Conservation (phyloP, 2,888 invertebrate species). For the Colostygia pectinataria region DNA sequence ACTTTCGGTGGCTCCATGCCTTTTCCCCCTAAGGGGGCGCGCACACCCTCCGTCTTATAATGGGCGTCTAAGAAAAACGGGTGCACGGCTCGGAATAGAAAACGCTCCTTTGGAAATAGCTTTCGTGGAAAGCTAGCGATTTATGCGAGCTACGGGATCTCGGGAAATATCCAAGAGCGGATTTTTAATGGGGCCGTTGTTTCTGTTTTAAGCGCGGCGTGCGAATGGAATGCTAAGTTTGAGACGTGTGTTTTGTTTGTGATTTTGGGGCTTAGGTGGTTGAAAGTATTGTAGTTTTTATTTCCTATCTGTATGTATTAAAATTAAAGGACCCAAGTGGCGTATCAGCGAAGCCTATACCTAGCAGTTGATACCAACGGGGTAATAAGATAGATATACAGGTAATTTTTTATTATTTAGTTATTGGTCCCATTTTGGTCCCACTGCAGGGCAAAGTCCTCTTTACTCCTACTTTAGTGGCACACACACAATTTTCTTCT, state of each 20-base stretch:
- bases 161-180: conserved; percentile 80
- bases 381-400: too few species aligned
- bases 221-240: conserved; percentile 79
- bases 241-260: conserved; percentile 53
- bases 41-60: conserved; percentile 70
- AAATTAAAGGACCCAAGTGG: too few species aligned
- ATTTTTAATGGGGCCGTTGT: conserved; percentile 82
- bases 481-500: too few species aligned
- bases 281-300: background rate
- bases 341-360: too few species aligned
- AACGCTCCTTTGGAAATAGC: conserved; percentile 81
- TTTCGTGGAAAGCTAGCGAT: conserved; percentile 82
- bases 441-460: too few species aligned
- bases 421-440: too few species aligned
- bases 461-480: too few species aligned
- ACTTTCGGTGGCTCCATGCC: conserved; percentile 61
- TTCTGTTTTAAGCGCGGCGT: conserved; percentile 80
- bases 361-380: too few species aligned
- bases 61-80: conserved; percentile 82
- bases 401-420: too few species aligned
- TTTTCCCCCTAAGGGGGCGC: conserved; percentile 43
- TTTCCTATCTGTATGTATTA: background rate
- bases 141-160: conserved; percentile 80
- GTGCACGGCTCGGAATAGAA: conserved; percentile 81
- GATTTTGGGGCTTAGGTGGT: conserved; percentile 9